These are phyloP conservation scores for Ectemnius continuus DNA, from an alignment of 2,888 invertebrate genomes.

Conservation along the genomic window DNA sequence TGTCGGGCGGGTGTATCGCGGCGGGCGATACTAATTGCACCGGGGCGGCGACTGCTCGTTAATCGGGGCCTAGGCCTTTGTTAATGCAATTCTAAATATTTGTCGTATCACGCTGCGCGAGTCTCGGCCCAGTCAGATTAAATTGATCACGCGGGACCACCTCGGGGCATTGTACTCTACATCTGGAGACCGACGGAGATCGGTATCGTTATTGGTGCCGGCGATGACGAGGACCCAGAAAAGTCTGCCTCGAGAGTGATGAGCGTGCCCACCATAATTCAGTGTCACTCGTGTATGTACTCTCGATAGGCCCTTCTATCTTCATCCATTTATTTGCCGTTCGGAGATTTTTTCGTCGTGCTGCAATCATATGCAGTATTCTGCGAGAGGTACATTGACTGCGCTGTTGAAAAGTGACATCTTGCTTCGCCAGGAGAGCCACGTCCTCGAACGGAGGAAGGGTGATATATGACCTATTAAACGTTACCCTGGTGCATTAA, in stretches of 20 bases:
- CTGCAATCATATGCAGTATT: not conserved
- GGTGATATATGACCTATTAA: conserved; percentile 16
- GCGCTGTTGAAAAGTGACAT: too few species aligned
- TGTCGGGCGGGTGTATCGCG: conserved; percentile 32
- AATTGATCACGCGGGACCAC: conserved; percentile 53
- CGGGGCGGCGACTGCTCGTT: conserved; percentile 25
- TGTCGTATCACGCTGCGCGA: conserved; percentile 52
- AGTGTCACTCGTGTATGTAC: conserved; percentile 21
- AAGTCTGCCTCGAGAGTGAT: conserved; percentile 34
- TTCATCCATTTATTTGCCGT: conserved; percentile 10
- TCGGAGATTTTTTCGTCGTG: not conserved
- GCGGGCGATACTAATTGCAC: conserved; percentile 37
- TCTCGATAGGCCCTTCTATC: too few species aligned
- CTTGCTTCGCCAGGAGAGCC: too few species aligned
- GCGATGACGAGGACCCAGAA: conserved; percentile 37
- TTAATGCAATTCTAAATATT: conserved; percentile 55
- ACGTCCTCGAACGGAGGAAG: too few species aligned
- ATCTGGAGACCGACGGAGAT: conserved; percentile 48
- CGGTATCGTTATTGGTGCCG: conserved; percentile 41
- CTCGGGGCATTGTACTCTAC: conserved; percentile 40
- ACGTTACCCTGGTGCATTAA: conserved; percentile 36
- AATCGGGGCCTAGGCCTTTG: conserved; percentile 30
- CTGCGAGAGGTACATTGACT: not conserved
- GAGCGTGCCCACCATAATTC: conserved; percentile 41
- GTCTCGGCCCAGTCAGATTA: conserved; percentile 44